phyloP scores from a whole-genome alignment of 2,113 vertebrate species.

The Campylorhamphus procurvoides region DNA sequence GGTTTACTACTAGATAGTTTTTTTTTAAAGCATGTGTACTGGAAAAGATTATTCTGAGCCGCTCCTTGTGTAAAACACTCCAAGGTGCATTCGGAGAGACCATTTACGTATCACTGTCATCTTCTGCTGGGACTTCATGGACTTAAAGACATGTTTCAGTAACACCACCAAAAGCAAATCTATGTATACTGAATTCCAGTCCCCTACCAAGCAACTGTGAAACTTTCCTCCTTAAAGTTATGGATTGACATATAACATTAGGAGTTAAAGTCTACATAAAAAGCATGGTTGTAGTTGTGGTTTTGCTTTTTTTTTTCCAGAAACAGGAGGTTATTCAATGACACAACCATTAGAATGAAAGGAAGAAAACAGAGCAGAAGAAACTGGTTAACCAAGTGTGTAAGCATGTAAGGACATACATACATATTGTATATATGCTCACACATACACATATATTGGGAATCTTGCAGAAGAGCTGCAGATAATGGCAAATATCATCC shows the following conservation, averaged over 20 bases:
- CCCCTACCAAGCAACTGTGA: rapidly evolving
- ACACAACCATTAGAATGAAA: not conserved
- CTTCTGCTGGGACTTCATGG: not conserved
- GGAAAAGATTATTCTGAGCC: not conserved
- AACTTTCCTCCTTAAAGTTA: not conserved
- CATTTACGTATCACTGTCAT: not conserved
- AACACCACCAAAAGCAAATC: not conserved
- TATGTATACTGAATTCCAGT: not conserved
- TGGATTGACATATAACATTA: not conserved
- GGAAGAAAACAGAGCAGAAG: not conserved
- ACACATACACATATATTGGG: not conserved
- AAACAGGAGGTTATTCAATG: not conserved
- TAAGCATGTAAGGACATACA: not conserved
- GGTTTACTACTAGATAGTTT: not conserved
- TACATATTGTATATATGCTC: not conserved
- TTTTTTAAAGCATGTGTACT: not conserved
- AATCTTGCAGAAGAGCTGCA: not conserved
- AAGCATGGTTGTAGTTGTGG: not conserved
- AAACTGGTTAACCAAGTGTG: slow-evolving; percentile 3
- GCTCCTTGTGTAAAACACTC: not conserved
- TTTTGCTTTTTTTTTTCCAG: not conserved
- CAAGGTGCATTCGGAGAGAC: not conserved
- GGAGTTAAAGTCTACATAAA: not conserved
- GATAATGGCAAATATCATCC: not conserved
- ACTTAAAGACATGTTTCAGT: not conserved